These are phyloP conservation scores for Macaca fascicularis DNA, from an alignment of 2,113 vertebrate species.

Conservation along the genomic window T2T-MFA8v1.1 NC_088387.1:47092501-47093000, in stretches of 20 bases:
- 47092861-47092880: background rate
- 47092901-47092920: background rate
- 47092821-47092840: background rate
- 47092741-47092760: background rate
- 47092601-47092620: background rate
- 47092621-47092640: background rate
- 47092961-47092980: background rate
- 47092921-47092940: background rate
- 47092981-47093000: background rate
- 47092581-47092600: background rate
- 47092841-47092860: background rate
- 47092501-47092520: background rate
- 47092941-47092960: slow-evolving; percentile 13
- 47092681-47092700: background rate
- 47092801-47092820: background rate
- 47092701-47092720: background rate
- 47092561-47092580: background rate
- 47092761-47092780: background rate
- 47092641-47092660: background rate
- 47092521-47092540: background rate
- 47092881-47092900: background rate
- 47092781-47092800: background rate
- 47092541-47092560: background rate
- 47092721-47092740: background rate
- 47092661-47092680: background rate